Conservation (phyloP, 2,113 vertebrate species). For the Esox niger region DNA sequence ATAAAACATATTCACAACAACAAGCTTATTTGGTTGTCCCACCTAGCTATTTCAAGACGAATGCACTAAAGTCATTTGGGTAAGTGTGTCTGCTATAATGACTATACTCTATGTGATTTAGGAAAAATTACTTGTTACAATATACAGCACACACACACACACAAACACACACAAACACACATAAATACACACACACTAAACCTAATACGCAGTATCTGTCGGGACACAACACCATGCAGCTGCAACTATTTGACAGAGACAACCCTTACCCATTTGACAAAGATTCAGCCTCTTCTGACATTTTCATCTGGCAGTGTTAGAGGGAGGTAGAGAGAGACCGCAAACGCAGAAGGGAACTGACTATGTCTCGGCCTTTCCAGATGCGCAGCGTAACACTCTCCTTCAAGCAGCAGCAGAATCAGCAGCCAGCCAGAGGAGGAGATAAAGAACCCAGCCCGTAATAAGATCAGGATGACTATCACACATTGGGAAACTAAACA, state of each 20-base stretch:
- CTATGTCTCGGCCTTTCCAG: slow-evolving; percentile 43
- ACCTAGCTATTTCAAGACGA: too few species aligned
- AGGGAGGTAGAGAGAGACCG: slow-evolving; percentile 26
- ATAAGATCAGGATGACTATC: slow-evolving; percentile 76
- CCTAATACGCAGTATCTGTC: background rate
- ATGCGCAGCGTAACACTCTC: slow-evolving; percentile 39
- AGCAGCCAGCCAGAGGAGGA: slow-evolving; percentile 34
- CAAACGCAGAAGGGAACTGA: slow-evolving; percentile 35
- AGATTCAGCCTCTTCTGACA: slow-evolving; percentile 71
- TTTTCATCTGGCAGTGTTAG: slow-evolving; percentile 69
- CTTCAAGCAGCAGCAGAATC: slow-evolving; percentile 39
- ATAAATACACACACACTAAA: too few species aligned
- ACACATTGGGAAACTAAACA: slow-evolving; percentile 54
- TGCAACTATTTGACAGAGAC: background rate
- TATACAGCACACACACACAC: slow-evolving; percentile 8
- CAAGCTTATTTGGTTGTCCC: too few species aligned
- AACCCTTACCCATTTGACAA: slow-evolving; percentile 70
- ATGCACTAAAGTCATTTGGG: too few species aligned
- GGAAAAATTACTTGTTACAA: too few species aligned
- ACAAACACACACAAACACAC: background rate
- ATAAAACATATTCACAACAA: too few species aligned
- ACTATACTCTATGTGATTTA: too few species aligned
- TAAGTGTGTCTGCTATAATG: too few species aligned
- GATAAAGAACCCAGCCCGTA: slow-evolving; percentile 58
- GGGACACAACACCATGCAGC: slow-evolving; percentile 4